Percentiles rank a stretch among this genome's conserved stretches.
Evolutionary conservation across 2,888 invertebrate genomes (phyloP).

Genomic region (Reticulitermes lucifugus): DNA sequence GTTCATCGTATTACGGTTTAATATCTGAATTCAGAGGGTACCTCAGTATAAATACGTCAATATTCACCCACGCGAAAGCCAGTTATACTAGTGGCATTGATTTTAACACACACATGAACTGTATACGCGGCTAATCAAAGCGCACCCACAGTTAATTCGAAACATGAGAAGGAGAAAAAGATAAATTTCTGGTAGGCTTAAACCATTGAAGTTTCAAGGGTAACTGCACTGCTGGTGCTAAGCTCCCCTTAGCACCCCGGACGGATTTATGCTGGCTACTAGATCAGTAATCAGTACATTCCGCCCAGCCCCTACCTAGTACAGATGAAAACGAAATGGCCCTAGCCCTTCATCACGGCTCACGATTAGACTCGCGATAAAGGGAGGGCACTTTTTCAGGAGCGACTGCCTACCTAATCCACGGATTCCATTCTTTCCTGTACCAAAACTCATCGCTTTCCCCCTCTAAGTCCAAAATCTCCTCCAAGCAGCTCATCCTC

Average conservation of each 20-base stretch:
- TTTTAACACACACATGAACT: background rate
- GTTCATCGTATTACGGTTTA: no score
- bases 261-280: slow-evolving; percentile 30
- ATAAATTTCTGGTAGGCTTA: slow-evolving; percentile 14
- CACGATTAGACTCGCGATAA: slow-evolving; percentile 18
- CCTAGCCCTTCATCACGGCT: background rate
- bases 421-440: background rate
- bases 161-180: background rate
- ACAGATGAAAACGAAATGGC: slow-evolving; percentile 22
- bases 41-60: no score
- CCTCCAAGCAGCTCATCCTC: background rate
- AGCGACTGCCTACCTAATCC: slow-evolving; percentile 16
- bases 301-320: background rate
- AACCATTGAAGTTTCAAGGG: background rate
- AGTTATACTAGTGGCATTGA: slow-evolving; percentile 5
- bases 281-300: slow-evolving; percentile 22
- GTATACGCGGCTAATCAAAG: slow-evolving; percentile 29
- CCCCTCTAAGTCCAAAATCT: background rate
- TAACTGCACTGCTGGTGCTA: background rate
- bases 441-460: background rate
- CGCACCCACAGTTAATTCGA: slow-evolving; percentile 1
- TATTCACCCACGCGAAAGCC: background rate
- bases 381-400: background rate
- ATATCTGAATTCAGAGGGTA: no score
- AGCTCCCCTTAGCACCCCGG: slow-evolving; percentile 25